Evolutionary conservation across 2,888 invertebrate species (phyloP), one percentile per base, ranked within the genome.

Genomic region (Acrocyrtus sp.): DNA sequence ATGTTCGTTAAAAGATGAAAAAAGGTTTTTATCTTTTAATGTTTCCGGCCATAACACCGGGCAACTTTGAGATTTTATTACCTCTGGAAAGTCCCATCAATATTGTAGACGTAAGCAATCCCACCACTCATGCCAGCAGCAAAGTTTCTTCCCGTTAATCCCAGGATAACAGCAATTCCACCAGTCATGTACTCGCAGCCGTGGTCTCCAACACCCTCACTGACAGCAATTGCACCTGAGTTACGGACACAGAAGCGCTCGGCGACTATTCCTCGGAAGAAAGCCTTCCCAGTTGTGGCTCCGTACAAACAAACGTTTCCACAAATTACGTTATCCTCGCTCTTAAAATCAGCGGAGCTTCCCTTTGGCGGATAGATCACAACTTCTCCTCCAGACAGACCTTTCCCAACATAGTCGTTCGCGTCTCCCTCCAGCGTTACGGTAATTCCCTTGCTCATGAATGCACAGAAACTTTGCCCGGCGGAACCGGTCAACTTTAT

Each of bases 141-240:
- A 87, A 99, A 99, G 87, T 99, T 99, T 76, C 98, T 87, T 1
- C 99, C 99, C 6, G 98, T 98, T 72, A 94, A 88, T 0, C 98
- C 98, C 17, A 99, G 89, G 82, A 99, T 92, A 58, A 99, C 88
- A 75, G 93, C 93, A 72, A 89, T 86, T 70, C 98, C 98, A 15
- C 96, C 98, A 54, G 99, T 99, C 99, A 99, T 99, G 86, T 99
- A 99, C 87, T 99, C 99, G 87, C 99, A 99, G 70, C 97, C 98
- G 86, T 99, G 98, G 87, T 99, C 99, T 45, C 99, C 99, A 69
- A 96, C 97, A 62, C 98, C 88, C 86, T 99, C 99, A 76, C 95
- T 94, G 17, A 99, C 97, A 15, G 98, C 97, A 29, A 90, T 88
- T 45, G 94, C 98, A 3, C 99, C 99, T 0, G 97, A 98, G 87